These are phyloP conservation scores for Xyliphius kryptos DNA, from an alignment of 2,113 vertebrate species.

Conservation along the genomic window DNA sequence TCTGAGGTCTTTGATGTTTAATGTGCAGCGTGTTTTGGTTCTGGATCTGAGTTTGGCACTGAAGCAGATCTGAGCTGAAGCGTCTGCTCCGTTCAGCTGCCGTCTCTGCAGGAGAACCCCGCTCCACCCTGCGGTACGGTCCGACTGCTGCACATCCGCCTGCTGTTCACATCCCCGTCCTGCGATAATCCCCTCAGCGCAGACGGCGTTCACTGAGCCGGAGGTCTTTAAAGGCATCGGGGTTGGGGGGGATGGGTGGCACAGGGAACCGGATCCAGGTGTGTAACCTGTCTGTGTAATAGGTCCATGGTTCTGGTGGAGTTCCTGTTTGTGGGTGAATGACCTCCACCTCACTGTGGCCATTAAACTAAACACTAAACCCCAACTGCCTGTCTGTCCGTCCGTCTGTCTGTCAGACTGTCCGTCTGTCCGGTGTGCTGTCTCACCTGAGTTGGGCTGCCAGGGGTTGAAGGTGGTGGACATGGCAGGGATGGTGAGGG, in stretches of 20 bases:
- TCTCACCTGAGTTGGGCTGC: slow-evolving; percentile 82
- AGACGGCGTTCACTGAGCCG: slow-evolving; percentile 36
- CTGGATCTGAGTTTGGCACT: background rate
- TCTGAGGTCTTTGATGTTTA: no score
- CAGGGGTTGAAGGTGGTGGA: slow-evolving; percentile 82
- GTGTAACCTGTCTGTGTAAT: no score
- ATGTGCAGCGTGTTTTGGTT: background rate
- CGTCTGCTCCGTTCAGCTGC: slow-evolving; percentile 39
- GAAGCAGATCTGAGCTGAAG: slow-evolving; percentile 22
- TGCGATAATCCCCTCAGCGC: slow-evolving; percentile 33
- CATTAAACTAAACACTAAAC: no score
- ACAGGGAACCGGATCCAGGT: no score
- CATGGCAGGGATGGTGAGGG: slow-evolving; percentile 85
- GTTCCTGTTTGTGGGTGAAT: no score
- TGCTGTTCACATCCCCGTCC: background rate
- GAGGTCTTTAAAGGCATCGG: no score
- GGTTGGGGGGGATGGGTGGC: no score
- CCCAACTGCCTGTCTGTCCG: no score
- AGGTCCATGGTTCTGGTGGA: no score
- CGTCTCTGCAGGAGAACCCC: slow-evolving; percentile 23
- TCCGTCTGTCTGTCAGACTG: no score
- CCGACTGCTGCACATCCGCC: no score
- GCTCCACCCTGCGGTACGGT: background rate
- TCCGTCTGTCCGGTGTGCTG: background rate
- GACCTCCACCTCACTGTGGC: no score